Conservation (phyloP, 2,888 invertebrate species). For the Pherbina coryleti region DNA sequence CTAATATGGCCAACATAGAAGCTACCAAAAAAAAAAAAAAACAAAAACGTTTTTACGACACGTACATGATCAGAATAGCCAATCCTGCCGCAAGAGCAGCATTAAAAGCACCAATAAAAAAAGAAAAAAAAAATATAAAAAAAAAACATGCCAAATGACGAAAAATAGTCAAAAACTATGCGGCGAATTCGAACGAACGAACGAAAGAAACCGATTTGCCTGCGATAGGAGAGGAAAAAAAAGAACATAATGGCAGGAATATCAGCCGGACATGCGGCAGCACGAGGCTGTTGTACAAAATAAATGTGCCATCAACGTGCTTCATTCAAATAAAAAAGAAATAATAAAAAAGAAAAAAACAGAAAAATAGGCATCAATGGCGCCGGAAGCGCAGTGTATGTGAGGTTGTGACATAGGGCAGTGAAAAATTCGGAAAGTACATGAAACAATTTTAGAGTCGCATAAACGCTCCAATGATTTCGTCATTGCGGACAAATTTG, state of each 20-base stretch:
- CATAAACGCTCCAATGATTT: not conserved
- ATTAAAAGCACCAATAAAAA: not conserved
- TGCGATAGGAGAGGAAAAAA: not conserved
- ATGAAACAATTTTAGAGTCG: not conserved
- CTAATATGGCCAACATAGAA: not conserved
- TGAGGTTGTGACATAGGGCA: not conserved
- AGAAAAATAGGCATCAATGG: not conserved
- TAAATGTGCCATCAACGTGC: not conserved
- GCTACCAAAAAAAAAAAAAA: not conserved
- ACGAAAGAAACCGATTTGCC: conserved; percentile 28
- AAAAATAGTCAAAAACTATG: conserved; percentile 9
- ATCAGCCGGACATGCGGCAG: not conserved
- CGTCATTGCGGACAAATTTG: conserved; percentile 11
- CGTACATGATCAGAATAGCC: conserved; percentile 45
- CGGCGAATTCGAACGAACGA: conserved; percentile 24
- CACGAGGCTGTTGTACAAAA: not conserved
- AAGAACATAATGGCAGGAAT: not conserved
- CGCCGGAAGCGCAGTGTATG: conserved; percentile 9
- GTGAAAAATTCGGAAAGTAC: not conserved
- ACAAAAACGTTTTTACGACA: conserved; percentile 42
- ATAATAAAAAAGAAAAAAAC: not conserved
- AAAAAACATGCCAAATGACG: conserved; percentile 13
- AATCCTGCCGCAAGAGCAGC: conserved; percentile 25
- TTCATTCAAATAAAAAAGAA: not conserved
- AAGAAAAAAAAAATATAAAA: not conserved